Evolutionary conservation across 2,797 vertebrate species (phyloP).

Genomic region (Enteromius anoplus): DNA sequence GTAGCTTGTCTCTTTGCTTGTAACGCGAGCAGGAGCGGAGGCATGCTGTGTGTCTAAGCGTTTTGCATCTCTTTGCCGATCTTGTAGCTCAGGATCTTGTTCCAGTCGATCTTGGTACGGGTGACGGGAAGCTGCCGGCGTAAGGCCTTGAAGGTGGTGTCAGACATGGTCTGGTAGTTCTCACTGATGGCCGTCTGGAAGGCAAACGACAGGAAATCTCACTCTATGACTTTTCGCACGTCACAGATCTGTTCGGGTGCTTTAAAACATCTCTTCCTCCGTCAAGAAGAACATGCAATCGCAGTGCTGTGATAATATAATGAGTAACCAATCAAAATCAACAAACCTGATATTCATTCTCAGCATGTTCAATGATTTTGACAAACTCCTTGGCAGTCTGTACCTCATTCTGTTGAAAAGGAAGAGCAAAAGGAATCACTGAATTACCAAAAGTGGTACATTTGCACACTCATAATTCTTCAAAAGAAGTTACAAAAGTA

Average conservation of each 20-base stretch:
- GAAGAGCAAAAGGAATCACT: not conserved
- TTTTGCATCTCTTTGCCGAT: conserved; percentile 98
- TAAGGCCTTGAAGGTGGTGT: conserved; percentile 98
- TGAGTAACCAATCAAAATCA: not conserved
- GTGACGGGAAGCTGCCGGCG: conserved; percentile 94
- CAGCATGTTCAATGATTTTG: conserved; percentile 91
- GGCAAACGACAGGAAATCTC: conserved; percentile 3
- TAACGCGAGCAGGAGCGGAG: conserved; percentile 57
- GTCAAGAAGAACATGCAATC: not conserved
- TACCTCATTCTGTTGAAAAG: conserved; percentile 82
- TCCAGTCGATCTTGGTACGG: conserved; percentile 98
- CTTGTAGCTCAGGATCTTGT: conserved; percentile 99
- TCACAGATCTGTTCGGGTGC: not conserved
- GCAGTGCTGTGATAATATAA: not conserved
- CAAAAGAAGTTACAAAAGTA: not conserved
- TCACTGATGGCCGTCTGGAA: conserved; percentile 92
- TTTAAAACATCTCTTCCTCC: not conserved
- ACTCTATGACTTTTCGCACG: not conserved
- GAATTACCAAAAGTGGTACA: not conserved
- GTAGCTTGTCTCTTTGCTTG: conserved; percentile 55
- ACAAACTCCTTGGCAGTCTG: conserved; percentile 94
- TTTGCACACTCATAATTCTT: not conserved
- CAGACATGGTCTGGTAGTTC: conserved; percentile 98
- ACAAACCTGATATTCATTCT: conserved; percentile 92
- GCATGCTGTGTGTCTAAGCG: conserved; percentile 74